These are phyloP conservation scores for Grammomys dolichurus DNA, from an alignment of 2,113 vertebrate species.

Conservation along the genomic window DNA sequence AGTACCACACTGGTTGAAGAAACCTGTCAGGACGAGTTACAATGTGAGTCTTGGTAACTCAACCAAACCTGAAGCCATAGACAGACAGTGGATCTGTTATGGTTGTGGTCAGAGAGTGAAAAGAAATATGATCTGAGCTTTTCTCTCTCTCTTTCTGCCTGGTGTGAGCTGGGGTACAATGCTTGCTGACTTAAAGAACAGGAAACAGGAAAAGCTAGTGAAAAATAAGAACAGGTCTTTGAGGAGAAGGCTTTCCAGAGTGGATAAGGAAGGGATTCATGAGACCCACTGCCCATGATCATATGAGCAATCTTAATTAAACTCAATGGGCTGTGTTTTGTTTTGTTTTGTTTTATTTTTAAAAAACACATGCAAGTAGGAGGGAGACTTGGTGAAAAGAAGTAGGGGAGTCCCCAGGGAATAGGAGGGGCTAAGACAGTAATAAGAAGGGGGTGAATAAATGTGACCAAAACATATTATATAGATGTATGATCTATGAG, in stretches of 20 bases:
- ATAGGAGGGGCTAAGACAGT: not conserved
- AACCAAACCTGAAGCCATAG: not conserved
- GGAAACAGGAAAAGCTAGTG: constrained; percentile 45
- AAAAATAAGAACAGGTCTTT: constrained; percentile 17
- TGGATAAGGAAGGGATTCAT: not conserved
- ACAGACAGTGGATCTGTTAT: not conserved
- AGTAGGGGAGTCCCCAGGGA: not conserved
- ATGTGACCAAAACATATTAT: not conserved
- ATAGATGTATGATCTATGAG: not conserved
- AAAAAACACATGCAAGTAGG: not conserved
- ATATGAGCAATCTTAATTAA: not conserved
- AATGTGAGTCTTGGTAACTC: not conserved
- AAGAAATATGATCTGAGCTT: not conserved
- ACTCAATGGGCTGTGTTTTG: not conserved
- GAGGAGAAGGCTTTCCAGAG: not conserved
- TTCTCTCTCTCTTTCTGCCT: not conserved
- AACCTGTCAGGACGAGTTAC: not conserved
- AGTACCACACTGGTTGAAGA: not conserved
- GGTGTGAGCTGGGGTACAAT: not conserved
- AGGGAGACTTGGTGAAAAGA: not conserved
- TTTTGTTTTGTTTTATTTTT: not conserved
- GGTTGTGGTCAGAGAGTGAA: not conserved
- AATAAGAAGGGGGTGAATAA: not conserved
- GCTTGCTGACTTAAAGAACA: constrained; percentile 3
- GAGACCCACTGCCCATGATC: not conserved